These are phyloP conservation scores for Synchiropus splendidus DNA, from an alignment of 2,113 vertebrate genomes.

Conservation along the genomic window DNA sequence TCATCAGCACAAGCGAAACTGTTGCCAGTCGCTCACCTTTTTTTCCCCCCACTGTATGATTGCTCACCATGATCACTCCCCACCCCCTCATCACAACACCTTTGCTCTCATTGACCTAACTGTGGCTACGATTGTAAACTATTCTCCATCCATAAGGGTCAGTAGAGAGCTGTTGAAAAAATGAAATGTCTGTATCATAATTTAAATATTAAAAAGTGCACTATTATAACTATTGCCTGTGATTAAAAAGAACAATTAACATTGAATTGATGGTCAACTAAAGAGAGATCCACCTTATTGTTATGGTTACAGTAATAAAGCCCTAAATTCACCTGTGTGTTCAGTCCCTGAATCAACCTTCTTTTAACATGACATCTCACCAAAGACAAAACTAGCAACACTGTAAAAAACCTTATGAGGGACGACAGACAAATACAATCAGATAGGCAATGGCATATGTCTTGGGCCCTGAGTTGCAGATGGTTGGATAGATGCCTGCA, in stretches of 20 bases:
- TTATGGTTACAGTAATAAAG: conserved; percentile 66
- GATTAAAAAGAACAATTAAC: conserved; percentile 65
- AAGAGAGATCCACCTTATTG: conserved; percentile 66
- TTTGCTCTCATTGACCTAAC: conserved; percentile 58
- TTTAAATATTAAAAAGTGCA: conserved; percentile 73
- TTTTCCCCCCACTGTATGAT: conserved; percentile 38
- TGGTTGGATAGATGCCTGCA: no score
- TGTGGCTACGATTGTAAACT: conserved; percentile 71
- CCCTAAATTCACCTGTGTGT: conserved; percentile 55
- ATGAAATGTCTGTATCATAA: conserved; percentile 70
- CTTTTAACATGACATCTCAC: no score
- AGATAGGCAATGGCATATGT: no score
- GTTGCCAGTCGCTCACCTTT: conserved; percentile 44
- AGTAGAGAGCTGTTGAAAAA: conserved; percentile 65
- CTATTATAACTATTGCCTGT: conserved; percentile 74
- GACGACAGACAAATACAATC: no score
- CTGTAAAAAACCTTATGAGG: no score
- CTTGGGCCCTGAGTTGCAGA: no score
- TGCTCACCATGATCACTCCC: conserved; percentile 35
- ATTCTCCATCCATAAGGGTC: conserved; percentile 64
- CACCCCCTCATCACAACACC: conserved; percentile 41
- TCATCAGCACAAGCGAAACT: conserved; percentile 33
- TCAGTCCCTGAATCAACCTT: conserved; percentile 24
- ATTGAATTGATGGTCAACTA: conserved; percentile 68
- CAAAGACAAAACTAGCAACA: no score